A percentile compares a stretch with the other conserved stretches of the same genome.
These are phyloP conservation scores for Tortricodes alternella DNA, from an alignment of 2,888 invertebrate genomes.

Conservation along the genomic window DNA sequence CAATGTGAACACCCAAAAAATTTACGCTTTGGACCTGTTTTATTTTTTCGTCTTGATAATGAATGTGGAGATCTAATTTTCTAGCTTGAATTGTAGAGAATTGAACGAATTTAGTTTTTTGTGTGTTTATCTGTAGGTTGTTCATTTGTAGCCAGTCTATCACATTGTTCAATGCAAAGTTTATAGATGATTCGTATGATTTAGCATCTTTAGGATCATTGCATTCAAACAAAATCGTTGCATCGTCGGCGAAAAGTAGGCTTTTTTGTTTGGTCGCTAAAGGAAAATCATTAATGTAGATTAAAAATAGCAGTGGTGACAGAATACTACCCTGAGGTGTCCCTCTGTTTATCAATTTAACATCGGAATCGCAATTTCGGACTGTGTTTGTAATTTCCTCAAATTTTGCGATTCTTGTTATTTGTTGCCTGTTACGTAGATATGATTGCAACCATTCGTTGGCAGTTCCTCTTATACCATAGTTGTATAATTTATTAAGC, in stretches of 20 bases:
- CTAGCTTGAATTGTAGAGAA: not conserved
- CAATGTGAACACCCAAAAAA: not conserved
- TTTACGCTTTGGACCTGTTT: not conserved
- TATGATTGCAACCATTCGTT: not conserved
- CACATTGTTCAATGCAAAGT: not conserved
- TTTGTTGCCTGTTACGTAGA: not conserved
- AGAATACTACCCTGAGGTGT: not conserved
- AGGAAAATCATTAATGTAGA: not conserved
- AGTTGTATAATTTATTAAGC: not conserved
- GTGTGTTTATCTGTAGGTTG: not conserved
- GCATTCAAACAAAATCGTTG: not conserved
- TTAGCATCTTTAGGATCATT: not conserved
- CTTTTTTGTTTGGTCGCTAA: not conserved
- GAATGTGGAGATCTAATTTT: not conserved
- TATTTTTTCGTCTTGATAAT: not conserved
- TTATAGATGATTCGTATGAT: not conserved
- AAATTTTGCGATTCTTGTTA: not conserved
- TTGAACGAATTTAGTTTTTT: not conserved
- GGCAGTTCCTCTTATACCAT: not conserved
- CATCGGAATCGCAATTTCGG: not conserved
- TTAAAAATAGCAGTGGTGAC: not conserved
- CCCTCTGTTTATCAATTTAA: not conserved
- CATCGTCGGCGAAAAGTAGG: not conserved
- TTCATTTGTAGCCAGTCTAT: not conserved
- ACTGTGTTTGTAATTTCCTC: not conserved